Evolutionary conservation across 2,888 invertebrate genomes (phyloP).

Genomic region (Acrobasis suavella): DNA sequence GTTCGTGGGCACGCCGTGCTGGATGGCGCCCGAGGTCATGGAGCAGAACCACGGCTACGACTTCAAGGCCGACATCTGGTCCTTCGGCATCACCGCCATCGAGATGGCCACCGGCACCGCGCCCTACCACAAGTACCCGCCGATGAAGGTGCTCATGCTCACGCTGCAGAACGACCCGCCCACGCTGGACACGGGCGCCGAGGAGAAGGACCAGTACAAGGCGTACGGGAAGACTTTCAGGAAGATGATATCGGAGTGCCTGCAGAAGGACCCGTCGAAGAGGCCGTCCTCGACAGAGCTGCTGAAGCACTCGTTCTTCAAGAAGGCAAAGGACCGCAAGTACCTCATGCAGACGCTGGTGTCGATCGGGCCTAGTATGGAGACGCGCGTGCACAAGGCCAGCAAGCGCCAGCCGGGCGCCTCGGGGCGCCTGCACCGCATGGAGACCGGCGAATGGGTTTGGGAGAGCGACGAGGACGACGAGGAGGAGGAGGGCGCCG

Average conservation of each 20-base stretch:
- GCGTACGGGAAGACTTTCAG: slow-evolving; percentile 98
- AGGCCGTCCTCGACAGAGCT: slow-evolving; percentile 98
- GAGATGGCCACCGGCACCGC: slow-evolving; percentile 99
- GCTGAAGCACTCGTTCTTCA: slow-evolving; percentile 98
- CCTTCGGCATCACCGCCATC: slow-evolving; percentile 97
- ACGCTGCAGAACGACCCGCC: slow-evolving; percentile 99
- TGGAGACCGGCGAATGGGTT: slow-evolving; percentile 98
- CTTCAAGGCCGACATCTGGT: slow-evolving; percentile 94
- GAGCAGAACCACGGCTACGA: slow-evolving; percentile 99
- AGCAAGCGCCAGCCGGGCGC: slow-evolving; percentile 93
- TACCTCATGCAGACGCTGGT: slow-evolving; percentile 94
- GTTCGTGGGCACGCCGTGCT: slow-evolving; percentile 99
- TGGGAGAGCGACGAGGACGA: slow-evolving; percentile 98
- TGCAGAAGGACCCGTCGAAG: slow-evolving; percentile 97
- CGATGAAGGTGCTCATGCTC: slow-evolving; percentile 99
- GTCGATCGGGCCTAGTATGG: slow-evolving; percentile 93
- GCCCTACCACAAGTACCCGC: slow-evolving; percentile 99
- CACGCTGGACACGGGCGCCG: slow-evolving; percentile 96
- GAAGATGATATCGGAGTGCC: slow-evolving; percentile 98
- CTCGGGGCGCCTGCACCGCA: slow-evolving; percentile 92
- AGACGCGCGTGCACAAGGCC: slow-evolving; percentile 95
- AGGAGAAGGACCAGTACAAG: slow-evolving; percentile 99
- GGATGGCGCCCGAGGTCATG: slow-evolving; percentile 99
- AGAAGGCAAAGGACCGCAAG: slow-evolving; percentile 97
- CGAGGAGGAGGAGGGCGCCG: slow-evolving; percentile 78